Conservation (phyloP, 2,797 vertebrate genomes). For the Aeoliscus strigatus region DNA sequence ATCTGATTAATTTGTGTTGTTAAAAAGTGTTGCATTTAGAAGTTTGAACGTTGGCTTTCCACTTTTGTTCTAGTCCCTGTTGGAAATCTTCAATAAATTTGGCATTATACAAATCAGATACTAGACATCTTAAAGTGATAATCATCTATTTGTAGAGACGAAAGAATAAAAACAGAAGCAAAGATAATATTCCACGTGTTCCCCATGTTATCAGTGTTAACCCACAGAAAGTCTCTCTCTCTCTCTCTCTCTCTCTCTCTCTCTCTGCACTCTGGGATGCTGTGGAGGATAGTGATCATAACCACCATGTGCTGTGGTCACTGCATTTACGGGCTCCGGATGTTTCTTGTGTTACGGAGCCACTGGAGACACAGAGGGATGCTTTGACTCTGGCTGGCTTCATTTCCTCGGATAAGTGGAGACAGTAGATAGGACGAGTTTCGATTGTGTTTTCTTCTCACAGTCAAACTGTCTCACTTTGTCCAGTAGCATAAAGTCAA, state of each 20-base stretch:
- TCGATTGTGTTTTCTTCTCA: slow-evolving; percentile 6
- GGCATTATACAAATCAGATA: too few species aligned
- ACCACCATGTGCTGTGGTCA: slow-evolving; percentile 38
- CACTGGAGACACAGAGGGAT: slow-evolving; percentile 34
- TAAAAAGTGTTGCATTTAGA: too few species aligned
- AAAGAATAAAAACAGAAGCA: neutral
- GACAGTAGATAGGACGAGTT: slow-evolving; percentile 10
- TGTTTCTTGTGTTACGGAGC: slow-evolving; percentile 50
- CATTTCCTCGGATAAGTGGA: slow-evolving; percentile 46
- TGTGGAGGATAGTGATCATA: slow-evolving; percentile 40
- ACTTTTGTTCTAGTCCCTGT: too few species aligned
- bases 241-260: slow-evolving; percentile 10
- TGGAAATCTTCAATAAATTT: too few species aligned
- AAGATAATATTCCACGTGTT: slow-evolving; percentile 5
- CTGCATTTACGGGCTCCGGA: slow-evolving; percentile 44
- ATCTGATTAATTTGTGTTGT: too few species aligned
- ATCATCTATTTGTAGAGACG: neutral
- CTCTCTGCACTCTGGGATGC: slow-evolving; percentile 27
- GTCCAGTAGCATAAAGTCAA: neutral
- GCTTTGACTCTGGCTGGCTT: slow-evolving; percentile 40
- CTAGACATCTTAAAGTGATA: too few species aligned
- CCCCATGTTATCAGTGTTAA: slow-evolving; percentile 19
- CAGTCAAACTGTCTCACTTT: slow-evolving; percentile 14
- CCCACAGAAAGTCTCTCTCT: slow-evolving; percentile 27
- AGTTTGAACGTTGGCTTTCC: too few species aligned